Evolutionary conservation across 2,113 vertebrate genomes (phyloP), one percentile per base, ranked within the genome.

Genomic region (Upupa epops): DNA sequence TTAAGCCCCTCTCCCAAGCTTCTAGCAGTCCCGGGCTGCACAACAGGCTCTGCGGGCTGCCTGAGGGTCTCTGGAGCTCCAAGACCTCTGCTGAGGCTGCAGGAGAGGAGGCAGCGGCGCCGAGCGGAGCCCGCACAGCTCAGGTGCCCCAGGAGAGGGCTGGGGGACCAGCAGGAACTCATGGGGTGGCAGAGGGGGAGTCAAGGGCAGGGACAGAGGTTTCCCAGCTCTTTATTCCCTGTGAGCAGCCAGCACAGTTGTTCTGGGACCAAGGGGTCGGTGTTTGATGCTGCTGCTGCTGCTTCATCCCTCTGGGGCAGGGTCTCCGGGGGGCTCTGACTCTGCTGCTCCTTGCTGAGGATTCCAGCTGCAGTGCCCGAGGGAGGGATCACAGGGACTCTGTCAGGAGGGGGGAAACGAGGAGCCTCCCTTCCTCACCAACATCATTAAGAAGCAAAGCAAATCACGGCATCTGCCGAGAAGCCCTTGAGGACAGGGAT

Each of bases 401-500:
- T 84, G 68, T 52, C 74, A 77, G 80, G 55, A 69, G 70, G 25
- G 68, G 66, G 61, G 73, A 55, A 76, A 28, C 11, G 26, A 49
- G 42, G 37, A 59, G 9, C 18, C 32, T 88, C 54, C 72, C 42
- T 90, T 79, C 81, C 86, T 89, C 72, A 80, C 56, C 69, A 63
- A 29, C 48, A 31, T 80, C 32, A 0, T 72, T 83, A 46, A 64
- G 83, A 21, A 49, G 32, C 59, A 69, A 68, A 78, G 34, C 82
- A 88, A 91, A 95, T 78, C 65, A 8, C 61, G 52, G 76, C 3
- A 66, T 79, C 92, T 94, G 76, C 82, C 72, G 46, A 75, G 86
- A 90, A 91, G 61, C 75, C 90, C 90, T 94, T 91, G 63, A 77
- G 92, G 88, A 89, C 78, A 86, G 29, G 37, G 92, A 84, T 85